Conservation (phyloP, 2,797 vertebrate genomes). For the Pristis pectinata region DNA sequence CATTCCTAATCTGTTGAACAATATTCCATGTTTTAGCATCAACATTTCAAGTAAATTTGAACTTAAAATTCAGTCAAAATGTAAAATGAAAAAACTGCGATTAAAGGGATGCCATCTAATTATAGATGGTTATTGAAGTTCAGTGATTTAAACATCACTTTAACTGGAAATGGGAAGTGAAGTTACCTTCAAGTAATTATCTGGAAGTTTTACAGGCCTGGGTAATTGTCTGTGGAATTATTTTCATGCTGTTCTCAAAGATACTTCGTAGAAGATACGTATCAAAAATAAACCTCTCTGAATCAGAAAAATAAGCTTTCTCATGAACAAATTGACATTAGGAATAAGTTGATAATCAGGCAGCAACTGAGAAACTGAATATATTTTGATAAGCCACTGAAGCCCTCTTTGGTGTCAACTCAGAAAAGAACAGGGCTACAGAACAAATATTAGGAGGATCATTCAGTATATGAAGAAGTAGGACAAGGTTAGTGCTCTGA, state of each 20-base stretch:
- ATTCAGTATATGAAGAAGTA: background rate
- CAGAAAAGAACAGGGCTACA: background rate
- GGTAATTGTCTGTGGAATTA: background rate
- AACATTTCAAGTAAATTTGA: background rate
- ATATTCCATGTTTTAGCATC: background rate
- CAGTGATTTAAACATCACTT: background rate
- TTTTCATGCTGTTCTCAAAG: slow-evolving; percentile 12
- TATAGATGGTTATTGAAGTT: slow-evolving; percentile 12
- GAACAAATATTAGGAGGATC: background rate
- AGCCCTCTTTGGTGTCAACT: too few relatives aligned
- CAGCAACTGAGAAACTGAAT: background rate
- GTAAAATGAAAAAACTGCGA: background rate
- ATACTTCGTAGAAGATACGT: background rate
- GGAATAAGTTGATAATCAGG: background rate
- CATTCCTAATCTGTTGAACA: background rate
- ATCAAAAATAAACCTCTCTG: background rate
- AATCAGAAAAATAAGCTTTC: background rate
- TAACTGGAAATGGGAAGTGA: slow-evolving; percentile 17
- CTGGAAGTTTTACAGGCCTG: background rate
- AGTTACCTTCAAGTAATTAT: background rate
- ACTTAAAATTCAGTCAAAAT: background rate
- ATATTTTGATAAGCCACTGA: background rate
- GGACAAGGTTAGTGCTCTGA: slow-evolving; percentile 16
- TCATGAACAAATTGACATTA: background rate
- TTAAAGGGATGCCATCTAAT: background rate